Base-by-base conservation (phyloP, 2,888 invertebrate genomes). In the Polietes domitor region DNA sequence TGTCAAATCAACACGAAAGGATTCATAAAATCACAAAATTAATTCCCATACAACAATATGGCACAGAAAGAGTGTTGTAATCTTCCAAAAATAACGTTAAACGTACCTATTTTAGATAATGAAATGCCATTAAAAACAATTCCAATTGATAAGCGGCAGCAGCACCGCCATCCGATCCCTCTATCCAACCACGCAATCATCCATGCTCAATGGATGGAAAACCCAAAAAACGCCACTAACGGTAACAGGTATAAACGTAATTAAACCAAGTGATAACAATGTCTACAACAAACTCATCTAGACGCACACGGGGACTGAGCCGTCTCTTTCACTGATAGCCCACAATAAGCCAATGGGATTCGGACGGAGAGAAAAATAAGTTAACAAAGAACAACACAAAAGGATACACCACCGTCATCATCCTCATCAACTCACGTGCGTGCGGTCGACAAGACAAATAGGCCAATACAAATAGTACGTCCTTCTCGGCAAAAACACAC, bases 381-480 rank as follows among this genome's bases (percentile, higher is more conserved):
- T 19, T 43, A 47, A 15, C n/a, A 12, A 17, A n/a, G 43, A 6
- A 55, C 6, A 17, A 37, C 37, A 37, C 37, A 73, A 72, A 72
- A 76, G 72, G 47, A 76, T 76, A 50, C 37, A 41, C 6, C 10
- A 10, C 26, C n/a, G 17, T n/a, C 12, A 28, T 65, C 28, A 15
- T 32, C 63, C 15, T 63, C 65, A 65, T 17, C 21, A 43, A 43
- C 24, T 77, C 73, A 73, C 26, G 76, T 83, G 83, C 76, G 73
- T 79, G 83, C 83, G 83, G 79, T 83, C 68, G 72, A 58, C 50
- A 61, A 83, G 10, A 79, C 50, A 83, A 76, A 79, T 70, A 79
- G 37, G 24, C 41, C 68, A 68, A 68, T 41, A 21, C 41, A 68
- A 68, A 68, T 37, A 43, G 19, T 68, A 68, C 43, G 68, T 12